Percentiles rank a stretch among this genome's conserved stretches.
phyloP scores from a whole-genome alignment of 2,797 vertebrate species.

The Anomalospiza imberbis region DNA sequence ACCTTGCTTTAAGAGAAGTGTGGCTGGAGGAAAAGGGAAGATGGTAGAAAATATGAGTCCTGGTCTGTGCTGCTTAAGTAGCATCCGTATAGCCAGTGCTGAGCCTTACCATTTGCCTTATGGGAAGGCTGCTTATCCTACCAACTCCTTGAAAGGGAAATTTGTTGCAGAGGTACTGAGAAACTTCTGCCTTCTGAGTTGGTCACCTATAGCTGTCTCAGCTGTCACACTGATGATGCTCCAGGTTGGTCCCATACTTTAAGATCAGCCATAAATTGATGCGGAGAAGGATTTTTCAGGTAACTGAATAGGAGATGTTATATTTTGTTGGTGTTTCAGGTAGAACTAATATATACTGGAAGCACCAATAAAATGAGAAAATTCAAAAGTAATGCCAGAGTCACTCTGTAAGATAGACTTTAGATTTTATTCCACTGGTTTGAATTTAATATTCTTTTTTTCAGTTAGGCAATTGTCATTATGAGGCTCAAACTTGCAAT shows the following conservation, averaged over 20 bases:
- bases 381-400: background rate
- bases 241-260: accelerated
- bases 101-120: background rate
- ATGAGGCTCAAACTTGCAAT: background rate
- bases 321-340: background rate
- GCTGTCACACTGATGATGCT: background rate
- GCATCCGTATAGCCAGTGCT: background rate
- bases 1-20: background rate
- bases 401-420: background rate
- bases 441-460: background rate
- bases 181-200: background rate
- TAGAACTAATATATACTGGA: background rate
- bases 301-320: background rate
- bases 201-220: background rate
- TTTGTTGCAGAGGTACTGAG: background rate
- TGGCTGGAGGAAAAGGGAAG: background rate
- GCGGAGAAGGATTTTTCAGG: background rate
- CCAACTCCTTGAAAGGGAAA: background rate
- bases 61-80: background rate
- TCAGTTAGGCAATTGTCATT: background rate
- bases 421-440: background rate
- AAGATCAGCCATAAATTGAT: background rate
- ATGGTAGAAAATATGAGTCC: background rate
- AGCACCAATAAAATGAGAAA: background rate
- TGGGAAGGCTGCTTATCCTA: background rate